Base-by-base conservation (phyloP, 2,113 vertebrate genomes). In the Cryptotis parvus region DNA sequence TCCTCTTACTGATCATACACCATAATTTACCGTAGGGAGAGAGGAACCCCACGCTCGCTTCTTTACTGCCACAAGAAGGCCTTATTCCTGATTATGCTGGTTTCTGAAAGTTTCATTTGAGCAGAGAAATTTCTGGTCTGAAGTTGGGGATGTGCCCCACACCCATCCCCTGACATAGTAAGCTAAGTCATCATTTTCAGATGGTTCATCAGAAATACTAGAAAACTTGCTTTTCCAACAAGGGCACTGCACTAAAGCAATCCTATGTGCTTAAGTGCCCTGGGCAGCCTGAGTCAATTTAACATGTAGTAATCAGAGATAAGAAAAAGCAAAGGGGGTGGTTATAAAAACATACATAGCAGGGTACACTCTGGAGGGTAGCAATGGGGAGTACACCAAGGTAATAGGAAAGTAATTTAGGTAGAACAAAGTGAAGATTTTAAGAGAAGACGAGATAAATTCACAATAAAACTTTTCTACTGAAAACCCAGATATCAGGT, bases 241-340 rank as follows among this genome's bases (percentile, higher is more conserved):
- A 97, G 84, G 85, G 82, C 45, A 61, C 12, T 55, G 5, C 20
- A 26, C 74, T 2, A 93, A 95, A 95, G 94, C 75, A 83, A 96
- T 93, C 11, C n/a, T n/a, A 24, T 94, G 89, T 91, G 52, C 41
- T 79, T 84, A 81, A 92, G 29, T 92, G 74, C 35, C 92, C 80
- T 84, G 45, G 94, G 94, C 73, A 97, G 95, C 92, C 88, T 89
- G 91, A 94, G 89, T 87, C 89, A 89, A 96, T 96, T 96, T 95
- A 96, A 95, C 52, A 95, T 87, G 92, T 97, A 94, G 49, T 95
- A 96, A 96, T 96, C 85, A 94, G 95, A 97, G 90, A 82, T 97
- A 97, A 97, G 92, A 87, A 94, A 94, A 95, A 81, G 29, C 75
- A 52, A 84, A 26, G n/a, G n/a, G n/a, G 91, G 61, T 52, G 96